Evolutionary conservation across 2,888 invertebrate species (phyloP).

Genomic region (Trichacis sp.): DNA sequence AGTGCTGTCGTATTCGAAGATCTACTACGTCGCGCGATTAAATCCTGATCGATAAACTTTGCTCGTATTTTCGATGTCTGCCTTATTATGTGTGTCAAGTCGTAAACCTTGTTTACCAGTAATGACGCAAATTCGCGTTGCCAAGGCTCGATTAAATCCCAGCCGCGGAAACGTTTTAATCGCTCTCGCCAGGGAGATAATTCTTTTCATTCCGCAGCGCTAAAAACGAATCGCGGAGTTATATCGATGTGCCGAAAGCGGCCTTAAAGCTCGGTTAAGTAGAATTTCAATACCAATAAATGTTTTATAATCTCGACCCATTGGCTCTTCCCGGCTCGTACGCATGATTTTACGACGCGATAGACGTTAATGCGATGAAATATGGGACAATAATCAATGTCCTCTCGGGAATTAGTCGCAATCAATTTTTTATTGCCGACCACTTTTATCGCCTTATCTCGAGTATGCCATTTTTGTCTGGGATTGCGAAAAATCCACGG

Average conservation of each 20-base stretch:
- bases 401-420: slow-evolving; percentile 35
- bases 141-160: slow-evolving; percentile 26
- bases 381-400: slow-evolving; percentile 41
- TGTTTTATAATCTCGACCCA: slow-evolving; percentile 43
- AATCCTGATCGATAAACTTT: slow-evolving; percentile 18
- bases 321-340: slow-evolving; percentile 43
- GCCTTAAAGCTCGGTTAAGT: slow-evolving; percentile 50
- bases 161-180: slow-evolving; percentile 35
- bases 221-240: slow-evolving; percentile 26
- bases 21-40: neutral
- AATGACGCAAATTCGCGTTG: slow-evolving; percentile 23
- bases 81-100: slow-evolving; percentile 27
- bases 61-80: slow-evolving; percentile 7
- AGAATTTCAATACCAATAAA: slow-evolving; percentile 49
- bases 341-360: slow-evolving; percentile 47
- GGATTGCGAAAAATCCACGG: too few species aligned
- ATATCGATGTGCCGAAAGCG: slow-evolving; percentile 50
- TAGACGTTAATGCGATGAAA: slow-evolving; percentile 44
- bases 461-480: too few species aligned
- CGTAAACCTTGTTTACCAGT: slow-evolving; percentile 28
- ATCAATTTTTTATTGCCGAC: slow-evolving; percentile 21
- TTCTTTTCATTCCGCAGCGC: slow-evolving; percentile 13
- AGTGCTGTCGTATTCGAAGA: too few species aligned
- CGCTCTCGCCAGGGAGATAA: slow-evolving; percentile 27
- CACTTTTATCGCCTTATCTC: too few species aligned